Conservation (phyloP, 1,140 invertebrate genomes). For the Drosophila pandora region DNA sequence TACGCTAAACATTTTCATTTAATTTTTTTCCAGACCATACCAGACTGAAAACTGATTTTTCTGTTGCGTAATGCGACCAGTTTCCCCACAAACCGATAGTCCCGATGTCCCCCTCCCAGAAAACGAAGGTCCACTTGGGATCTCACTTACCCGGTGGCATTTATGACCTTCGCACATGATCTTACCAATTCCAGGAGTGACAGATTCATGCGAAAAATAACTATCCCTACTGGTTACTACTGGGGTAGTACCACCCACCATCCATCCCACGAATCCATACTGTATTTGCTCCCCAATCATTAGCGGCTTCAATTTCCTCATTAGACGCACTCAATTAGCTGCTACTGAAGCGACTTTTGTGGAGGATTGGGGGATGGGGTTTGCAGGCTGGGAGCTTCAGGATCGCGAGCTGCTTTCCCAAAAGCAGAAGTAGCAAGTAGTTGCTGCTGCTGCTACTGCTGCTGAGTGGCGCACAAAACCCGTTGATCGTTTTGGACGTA, state of each 20-base stretch:
- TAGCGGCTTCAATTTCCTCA: slow-evolving; percentile 69
- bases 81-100: slow-evolving; percentile 30
- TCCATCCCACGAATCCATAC: slow-evolving; percentile 11
- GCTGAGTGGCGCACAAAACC: slow-evolving; percentile 46
- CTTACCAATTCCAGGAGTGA: slow-evolving; percentile 10
- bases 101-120: not conserved
- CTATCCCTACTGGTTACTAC: slow-evolving; percentile 25
- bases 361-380: slow-evolving; percentile 10
- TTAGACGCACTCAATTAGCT: slow-evolving; percentile 76
- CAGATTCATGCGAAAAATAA: not conserved
- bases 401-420: slow-evolving; percentile 59
- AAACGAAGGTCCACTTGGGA: slow-evolving; percentile 30
- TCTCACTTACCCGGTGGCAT: slow-evolving; percentile 48
- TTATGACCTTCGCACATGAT: slow-evolving; percentile 35
- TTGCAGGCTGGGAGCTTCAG: slow-evolving; percentile 4
- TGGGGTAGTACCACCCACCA: not conserved
- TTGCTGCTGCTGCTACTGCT: no score
- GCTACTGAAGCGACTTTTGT: slow-evolving; percentile 25
- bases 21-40: slow-evolving; percentile 14
- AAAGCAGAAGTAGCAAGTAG: slow-evolving; percentile 58
- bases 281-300: slow-evolving; percentile 26
- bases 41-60: slow-evolving; percentile 12
- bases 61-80: slow-evolving; percentile 65
- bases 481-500: slow-evolving; percentile 69
- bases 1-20: slow-evolving; percentile 21